Evolutionary conservation across 1,140 invertebrate species (phyloP).

Genomic region (Anagrus nilaparvatae): DNA sequence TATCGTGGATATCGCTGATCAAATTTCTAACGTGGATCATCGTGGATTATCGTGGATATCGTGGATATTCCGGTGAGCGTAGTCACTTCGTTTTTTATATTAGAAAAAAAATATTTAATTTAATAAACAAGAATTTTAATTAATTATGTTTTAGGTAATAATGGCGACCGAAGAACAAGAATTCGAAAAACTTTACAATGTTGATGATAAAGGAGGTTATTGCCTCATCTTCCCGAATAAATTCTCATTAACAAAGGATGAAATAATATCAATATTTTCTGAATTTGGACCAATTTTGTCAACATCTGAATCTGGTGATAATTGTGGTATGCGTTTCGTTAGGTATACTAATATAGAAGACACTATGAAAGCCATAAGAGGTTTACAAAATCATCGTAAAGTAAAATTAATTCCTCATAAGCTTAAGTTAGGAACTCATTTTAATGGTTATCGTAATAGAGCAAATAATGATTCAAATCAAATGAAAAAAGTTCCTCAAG

Average conservation of each 20-base stretch:
- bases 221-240: slow-evolving; percentile 18
- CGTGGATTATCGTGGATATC: no score
- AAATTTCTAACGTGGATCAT: no score
- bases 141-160: no score
- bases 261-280: slow-evolving; percentile 19
- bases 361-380: slow-evolving; percentile 13
- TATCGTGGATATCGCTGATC: no score
- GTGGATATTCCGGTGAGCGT: no score
- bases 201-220: slow-evolving; percentile 12
- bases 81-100: no score
- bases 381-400: slow-evolving; percentile 14
- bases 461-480: not conserved
- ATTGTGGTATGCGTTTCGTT: slow-evolving; percentile 19
- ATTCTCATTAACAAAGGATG: slow-evolving; percentile 5
- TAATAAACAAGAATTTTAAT: no score
- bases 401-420: slow-evolving; percentile 11
- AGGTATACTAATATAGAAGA: slow-evolving; percentile 14
- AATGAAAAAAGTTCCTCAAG: not conserved
- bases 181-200: no score
- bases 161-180: no score
- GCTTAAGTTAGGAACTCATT: no score
- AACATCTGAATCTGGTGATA: slow-evolving; percentile 12
- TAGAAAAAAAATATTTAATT: no score
- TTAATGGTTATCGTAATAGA: not conserved
- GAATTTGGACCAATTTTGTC: slow-evolving; percentile 14